A percentile compares a stretch with the other conserved stretches of the same genome.
phyloP scores from a whole-genome alignment of 1,140 invertebrate species.

The Atta colombica region DNA sequence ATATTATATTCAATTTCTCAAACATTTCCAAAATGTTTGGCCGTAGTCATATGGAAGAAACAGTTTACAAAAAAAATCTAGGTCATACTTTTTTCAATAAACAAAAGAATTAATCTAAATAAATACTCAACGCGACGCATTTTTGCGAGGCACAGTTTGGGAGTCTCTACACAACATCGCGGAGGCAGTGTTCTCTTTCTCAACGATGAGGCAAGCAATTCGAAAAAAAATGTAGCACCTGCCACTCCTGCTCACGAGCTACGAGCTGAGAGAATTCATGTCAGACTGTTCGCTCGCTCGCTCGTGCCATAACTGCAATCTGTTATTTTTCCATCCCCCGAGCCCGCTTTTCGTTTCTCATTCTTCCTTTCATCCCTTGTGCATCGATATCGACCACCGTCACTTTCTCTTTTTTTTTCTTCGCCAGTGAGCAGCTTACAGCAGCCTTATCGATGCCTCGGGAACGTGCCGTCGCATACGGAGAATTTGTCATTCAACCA shows the following conservation, averaged over 20 bases:
- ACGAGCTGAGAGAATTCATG: conserved; percentile 62
- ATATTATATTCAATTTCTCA: too few relatives aligned
- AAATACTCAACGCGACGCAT: conserved; percentile 52
- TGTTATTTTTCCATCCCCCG: conserved; percentile 79
- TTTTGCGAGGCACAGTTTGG: conserved; percentile 69
- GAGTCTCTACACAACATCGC: conserved; percentile 75
- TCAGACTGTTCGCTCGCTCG: conserved; percentile 71
- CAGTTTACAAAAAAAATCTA: neutral
- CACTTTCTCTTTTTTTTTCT: conserved; percentile 11
- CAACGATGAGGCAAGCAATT: conserved; percentile 69
- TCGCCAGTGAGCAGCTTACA: conserved; percentile 3
- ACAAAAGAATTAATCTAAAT: conserved; percentile 49
- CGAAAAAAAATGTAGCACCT: conserved; percentile 84
- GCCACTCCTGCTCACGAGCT: conserved; percentile 79
- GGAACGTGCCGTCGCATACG: conserved; percentile 58
- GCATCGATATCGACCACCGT: conserved; percentile 35
- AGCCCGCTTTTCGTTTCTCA: conserved; percentile 60
- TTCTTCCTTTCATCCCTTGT: conserved; percentile 69
- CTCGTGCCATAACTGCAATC: conserved; percentile 85
- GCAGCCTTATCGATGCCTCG: conserved; percentile 65
- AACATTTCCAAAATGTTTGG: neutral
- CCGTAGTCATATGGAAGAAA: neutral
- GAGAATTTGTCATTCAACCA: conserved; percentile 54
- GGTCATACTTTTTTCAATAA: neutral
- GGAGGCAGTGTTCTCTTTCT: conserved; percentile 67